phyloP scores from a whole-genome alignment of 2,888 invertebrate genomes.

The Lordiphosa andalusiaca region DNA sequence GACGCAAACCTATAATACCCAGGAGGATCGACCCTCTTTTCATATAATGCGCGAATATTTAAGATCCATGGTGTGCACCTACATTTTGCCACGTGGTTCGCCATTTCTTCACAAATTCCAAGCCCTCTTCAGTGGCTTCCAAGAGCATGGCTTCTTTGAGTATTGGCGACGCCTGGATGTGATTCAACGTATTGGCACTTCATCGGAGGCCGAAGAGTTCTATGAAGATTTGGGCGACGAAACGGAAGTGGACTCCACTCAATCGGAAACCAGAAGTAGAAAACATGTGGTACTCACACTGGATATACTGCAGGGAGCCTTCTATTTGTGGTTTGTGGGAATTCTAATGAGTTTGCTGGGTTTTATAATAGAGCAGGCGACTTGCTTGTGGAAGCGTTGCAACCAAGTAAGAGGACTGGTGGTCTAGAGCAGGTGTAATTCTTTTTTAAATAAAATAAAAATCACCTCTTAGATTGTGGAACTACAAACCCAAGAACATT shows the following conservation, averaged over 20 bases:
- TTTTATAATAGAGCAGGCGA: slow-evolving; percentile 16
- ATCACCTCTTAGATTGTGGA: too few species aligned
- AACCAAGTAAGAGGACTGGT: neutral
- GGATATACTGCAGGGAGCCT: slow-evolving; percentile 76
- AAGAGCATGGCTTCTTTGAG: slow-evolving; percentile 72
- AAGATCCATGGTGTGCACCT: slow-evolving; percentile 65
- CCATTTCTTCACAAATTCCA: slow-evolving; percentile 31
- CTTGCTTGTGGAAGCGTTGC: slow-evolving; percentile 4
- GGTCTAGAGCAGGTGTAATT: neutral
- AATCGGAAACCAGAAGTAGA: slow-evolving; percentile 15
- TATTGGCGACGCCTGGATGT: slow-evolving; percentile 68
- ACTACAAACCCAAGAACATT: too few species aligned
- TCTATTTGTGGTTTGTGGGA: slow-evolving; percentile 76
- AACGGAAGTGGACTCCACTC: slow-evolving; percentile 18
- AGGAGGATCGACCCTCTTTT: slow-evolving; percentile 64
- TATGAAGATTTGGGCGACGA: slow-evolving; percentile 34
- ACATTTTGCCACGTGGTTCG: slow-evolving; percentile 28
- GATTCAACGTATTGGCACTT: slow-evolving; percentile 24
- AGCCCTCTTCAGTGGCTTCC: slow-evolving; percentile 46
- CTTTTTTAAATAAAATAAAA: neutral
- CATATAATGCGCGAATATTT: slow-evolving; percentile 76
- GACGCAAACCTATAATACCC: slow-evolving; percentile 63
- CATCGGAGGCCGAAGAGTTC: slow-evolving; percentile 51
- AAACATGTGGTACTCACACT: slow-evolving; percentile 67
- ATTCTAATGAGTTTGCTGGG: slow-evolving; percentile 35